phyloP scores from a whole-genome alignment of 2,113 vertebrate genomes.

The Capra hircus region DNA sequence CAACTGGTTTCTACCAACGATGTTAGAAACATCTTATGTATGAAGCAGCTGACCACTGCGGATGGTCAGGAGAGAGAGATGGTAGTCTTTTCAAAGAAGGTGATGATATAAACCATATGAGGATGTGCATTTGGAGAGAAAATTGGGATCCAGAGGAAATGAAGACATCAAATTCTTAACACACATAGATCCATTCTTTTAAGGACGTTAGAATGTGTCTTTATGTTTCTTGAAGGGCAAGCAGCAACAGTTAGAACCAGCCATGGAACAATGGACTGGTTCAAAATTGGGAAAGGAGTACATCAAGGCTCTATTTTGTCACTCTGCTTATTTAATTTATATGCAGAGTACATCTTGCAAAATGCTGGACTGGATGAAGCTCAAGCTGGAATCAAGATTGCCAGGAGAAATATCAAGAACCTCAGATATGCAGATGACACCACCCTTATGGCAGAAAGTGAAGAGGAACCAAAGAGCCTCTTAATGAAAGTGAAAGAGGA shows the following conservation, averaged over 20 bases:
- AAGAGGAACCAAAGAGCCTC: not conserved
- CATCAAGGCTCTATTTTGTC: not conserved
- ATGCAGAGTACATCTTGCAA: not conserved
- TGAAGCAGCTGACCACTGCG: not conserved
- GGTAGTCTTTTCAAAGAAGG: not conserved
- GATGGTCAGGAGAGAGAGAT: not conserved
- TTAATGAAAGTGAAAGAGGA: not conserved
- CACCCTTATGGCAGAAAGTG: not conserved
- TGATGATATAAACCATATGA: not conserved
- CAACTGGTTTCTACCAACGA: not conserved
- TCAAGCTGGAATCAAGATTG: not conserved
- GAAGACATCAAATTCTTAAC: not conserved
- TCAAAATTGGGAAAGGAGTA: not conserved
- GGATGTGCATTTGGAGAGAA: not conserved
- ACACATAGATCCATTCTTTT: not conserved
- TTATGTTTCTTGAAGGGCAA: not conserved
- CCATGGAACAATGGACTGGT: not conserved
- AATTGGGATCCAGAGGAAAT: not conserved
- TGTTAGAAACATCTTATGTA: not conserved
- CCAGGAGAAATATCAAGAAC: not conserved
- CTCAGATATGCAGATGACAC: not conserved
- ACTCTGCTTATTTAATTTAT: not conserved
- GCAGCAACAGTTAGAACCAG: not conserved
- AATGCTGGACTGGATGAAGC: not conserved
- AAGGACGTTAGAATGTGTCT: not conserved